Evolutionary conservation across 2,888 invertebrate species (phyloP), one percentile per base, ranked within the genome.

Genomic region (Machimus atricapillus): DNA sequence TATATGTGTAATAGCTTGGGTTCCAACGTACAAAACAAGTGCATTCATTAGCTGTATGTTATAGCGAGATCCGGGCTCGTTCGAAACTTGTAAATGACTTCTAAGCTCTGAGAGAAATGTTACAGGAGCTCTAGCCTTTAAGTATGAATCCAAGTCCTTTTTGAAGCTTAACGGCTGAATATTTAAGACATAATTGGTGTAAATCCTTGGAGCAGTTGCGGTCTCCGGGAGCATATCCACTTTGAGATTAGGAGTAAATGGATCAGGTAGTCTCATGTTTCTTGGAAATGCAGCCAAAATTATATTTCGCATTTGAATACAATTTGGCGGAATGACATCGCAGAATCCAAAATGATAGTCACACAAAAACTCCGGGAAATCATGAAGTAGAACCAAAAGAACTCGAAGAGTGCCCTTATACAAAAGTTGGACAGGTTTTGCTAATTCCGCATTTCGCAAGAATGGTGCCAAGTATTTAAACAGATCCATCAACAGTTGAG

Each of bases 281-380:
- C 99, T 94, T 12, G 99, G 99, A 92, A 99, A 99, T 2, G 99
- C 99, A 4, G 99, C 98, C 88, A 99, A 93, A 86, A 99, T 98
- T 87, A 99, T 94, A 92, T 99, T 99, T 83, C 99, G 95, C 98
- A 99, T 98, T 93, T 97, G 99, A 89, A 99, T 98, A 93, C 99
- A 99, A 92, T 99, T 99, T 4, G 99, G 98, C 78, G 99, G 99
- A 90, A 99, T 99, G 88, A 98, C 98, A 93, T 99, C 99, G 92
- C 99, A 99, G 93, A 99, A 98, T 76, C 98, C 97, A 92, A 99
- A 99, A 92, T 99, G 99, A 93, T 99, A 99, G 92, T 99, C 99
- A 93, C 99, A 99, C 83, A 99, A 94, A 92, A 99, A 98, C 93
- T 99, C 99, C 0, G 99, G 99, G 92, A 99, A 99, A 92, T 99